Conservation (phyloP, 2,113 vertebrate genomes). For the Equus quagga region DNA sequence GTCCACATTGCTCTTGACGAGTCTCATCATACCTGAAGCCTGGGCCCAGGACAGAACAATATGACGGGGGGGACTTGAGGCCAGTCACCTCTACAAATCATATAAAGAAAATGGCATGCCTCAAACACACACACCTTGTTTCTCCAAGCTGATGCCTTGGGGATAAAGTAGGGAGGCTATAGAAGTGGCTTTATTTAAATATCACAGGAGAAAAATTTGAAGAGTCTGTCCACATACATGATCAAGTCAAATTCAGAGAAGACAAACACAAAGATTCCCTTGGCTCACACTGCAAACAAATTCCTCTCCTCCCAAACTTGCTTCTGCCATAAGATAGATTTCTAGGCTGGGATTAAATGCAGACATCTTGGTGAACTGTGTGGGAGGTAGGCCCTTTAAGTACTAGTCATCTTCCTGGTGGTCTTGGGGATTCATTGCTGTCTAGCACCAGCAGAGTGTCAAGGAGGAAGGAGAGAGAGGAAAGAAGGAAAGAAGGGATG, state of each 20-base stretch:
- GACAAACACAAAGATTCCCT: not conserved
- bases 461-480: not conserved
- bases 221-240: not conserved
- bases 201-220: not conserved
- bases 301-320: not conserved
- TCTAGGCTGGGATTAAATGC: slow-evolving; percentile 44
- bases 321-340: not conserved
- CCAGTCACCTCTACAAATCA: not conserved
- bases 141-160: not conserved
- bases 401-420: slow-evolving; percentile 7
- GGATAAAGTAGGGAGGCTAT: not conserved
- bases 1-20: not conserved
- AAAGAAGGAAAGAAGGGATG: not conserved
- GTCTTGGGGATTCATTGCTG: not conserved
- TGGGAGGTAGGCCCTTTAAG: not conserved
- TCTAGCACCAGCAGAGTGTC: not conserved
- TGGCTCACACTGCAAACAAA: not conserved
- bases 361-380: not conserved
- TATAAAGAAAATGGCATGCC: not conserved
- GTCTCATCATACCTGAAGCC: not conserved
- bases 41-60: not conserved
- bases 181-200: not conserved
- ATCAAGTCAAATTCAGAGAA: not conserved
- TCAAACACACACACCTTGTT: not conserved
- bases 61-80: not conserved